Percentiles rank a stretch among this genome's conserved stretches.
These are phyloP conservation scores for Gryllus longicercus DNA, from an alignment of 2,888 invertebrate species.

Conservation along the genomic window DNA sequence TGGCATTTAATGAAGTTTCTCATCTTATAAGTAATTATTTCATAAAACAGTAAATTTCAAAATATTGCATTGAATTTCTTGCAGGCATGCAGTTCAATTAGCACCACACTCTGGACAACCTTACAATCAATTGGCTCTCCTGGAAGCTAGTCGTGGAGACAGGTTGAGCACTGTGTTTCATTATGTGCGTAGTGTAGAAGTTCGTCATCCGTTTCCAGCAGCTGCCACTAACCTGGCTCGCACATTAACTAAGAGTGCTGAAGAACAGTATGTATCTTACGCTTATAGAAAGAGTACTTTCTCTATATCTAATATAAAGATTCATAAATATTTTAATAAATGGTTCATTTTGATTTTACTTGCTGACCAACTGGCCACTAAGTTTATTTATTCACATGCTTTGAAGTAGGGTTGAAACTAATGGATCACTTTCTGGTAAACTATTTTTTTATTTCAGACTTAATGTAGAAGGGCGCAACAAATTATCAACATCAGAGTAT, in stretches of 20 bases:
- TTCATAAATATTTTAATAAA: too few relatives aligned
- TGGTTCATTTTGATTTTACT: too few relatives aligned
- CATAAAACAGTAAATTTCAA: too few relatives aligned
- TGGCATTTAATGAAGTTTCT: constrained; percentile 26
- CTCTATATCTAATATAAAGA: too few relatives aligned
- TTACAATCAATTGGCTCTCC: constrained; percentile 81
- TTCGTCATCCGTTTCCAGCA: constrained; percentile 81
- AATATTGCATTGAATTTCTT: neutral
- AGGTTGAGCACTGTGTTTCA: constrained; percentile 80
- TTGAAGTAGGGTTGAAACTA: too few relatives aligned
- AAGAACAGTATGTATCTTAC: constrained; percentile 34
- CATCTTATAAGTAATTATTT: constrained; percentile 25
- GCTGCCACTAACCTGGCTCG: constrained; percentile 76
- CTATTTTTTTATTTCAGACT: constrained; percentile 42
- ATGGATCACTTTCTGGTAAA: too few relatives aligned
- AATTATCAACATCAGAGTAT: constrained; percentile 59
- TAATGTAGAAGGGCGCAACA: constrained; percentile 54
- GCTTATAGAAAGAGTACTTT: neutral
- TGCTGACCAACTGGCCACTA: too few relatives aligned
- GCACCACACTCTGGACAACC: constrained; percentile 80
- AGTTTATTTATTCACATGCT: too few relatives aligned
- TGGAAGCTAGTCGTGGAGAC: constrained; percentile 77
- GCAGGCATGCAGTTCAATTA: constrained; percentile 67
- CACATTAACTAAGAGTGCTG: constrained; percentile 51
- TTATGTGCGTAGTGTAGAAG: constrained; percentile 78